phyloP scores from a whole-genome alignment of 1,140 invertebrate species.

The Penaeus vannamei region DNA sequence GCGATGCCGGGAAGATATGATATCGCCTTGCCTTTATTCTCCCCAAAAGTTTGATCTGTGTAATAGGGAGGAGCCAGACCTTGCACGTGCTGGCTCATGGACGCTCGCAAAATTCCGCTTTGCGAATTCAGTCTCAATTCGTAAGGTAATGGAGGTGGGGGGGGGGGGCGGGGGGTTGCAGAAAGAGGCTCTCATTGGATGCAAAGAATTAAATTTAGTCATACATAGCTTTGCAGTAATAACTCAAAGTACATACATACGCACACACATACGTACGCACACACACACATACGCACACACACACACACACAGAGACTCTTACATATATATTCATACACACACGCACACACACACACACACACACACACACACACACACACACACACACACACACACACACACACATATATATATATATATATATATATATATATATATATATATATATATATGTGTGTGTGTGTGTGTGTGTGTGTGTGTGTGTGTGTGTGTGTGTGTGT shows the following conservation, averaged over 20 bases:
- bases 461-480: no score
- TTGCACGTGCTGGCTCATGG: no score
- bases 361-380: constrained; percentile 46
- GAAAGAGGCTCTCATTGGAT: no score
- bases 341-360: constrained; percentile 46
- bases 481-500: no score
- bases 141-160: no score
- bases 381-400: constrained; percentile 50
- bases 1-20: background rate
- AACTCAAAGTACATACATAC: background rate
- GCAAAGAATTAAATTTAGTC: no score
- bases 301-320: constrained; percentile 36
- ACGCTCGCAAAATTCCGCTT: no score
- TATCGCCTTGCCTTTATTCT: no score
- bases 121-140: no score
- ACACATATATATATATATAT: constrained; percentile 27
- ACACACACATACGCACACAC: constrained; percentile 38
- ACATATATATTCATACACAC: constrained; percentile 38
- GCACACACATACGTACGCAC: background rate
- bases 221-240: background rate
- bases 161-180: no score
- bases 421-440: background rate
- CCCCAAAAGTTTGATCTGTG: no score
- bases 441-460: background rate
- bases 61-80: no score